Percentiles rank a stretch among this genome's conserved stretches.
These are phyloP conservation scores for Pterocles orientalis DNA, from an alignment of 2,113 vertebrate species.

Conservation along the genomic window DNA sequence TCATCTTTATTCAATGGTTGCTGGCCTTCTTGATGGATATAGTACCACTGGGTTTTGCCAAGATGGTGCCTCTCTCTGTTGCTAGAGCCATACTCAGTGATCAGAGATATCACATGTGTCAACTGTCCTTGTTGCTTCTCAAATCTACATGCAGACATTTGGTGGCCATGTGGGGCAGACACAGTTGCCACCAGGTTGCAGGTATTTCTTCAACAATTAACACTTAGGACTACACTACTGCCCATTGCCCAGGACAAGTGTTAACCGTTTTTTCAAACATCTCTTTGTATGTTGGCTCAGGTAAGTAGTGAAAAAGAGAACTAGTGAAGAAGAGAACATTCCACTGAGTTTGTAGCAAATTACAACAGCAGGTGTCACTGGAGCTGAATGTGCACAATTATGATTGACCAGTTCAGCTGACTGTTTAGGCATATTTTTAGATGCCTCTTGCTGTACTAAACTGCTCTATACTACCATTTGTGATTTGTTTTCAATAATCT, in stretches of 20 bases:
- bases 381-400: neutral
- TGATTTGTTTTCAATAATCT: neutral
- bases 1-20: neutral
- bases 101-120: neutral
- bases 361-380: neutral
- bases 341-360: neutral
- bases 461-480: neutral
- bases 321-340: neutral
- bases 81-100: neutral
- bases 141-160: neutral
- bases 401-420: neutral
- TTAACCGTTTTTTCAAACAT: neutral
- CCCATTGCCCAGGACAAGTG: neutral
- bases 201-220: neutral
- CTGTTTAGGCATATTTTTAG: neutral
- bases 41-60: neutral
- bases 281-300: neutral
- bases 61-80: neutral
- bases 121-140: neutral
- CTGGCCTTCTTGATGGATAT: neutral
- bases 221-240: rapidly evolving
- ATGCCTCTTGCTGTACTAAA: neutral
- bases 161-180: neutral
- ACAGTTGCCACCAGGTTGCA: neutral
- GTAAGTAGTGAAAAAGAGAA: neutral